These are phyloP conservation scores for Heliconius aoede DNA, from an alignment of 2,888 invertebrate species.

Conservation along the genomic window DNA sequence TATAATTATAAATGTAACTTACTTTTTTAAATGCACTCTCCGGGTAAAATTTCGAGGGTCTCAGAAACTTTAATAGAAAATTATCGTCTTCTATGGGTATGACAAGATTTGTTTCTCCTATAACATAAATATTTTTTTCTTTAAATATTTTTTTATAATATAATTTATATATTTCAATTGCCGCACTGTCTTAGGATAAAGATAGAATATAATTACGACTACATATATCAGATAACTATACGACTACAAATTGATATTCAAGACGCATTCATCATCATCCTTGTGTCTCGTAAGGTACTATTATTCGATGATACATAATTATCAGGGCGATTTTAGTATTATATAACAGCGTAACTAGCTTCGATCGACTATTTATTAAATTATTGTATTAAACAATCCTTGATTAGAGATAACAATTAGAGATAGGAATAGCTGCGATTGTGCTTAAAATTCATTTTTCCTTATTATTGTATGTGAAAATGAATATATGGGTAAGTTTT, in stretches of 20 bases:
- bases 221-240: neutral
- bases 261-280: neutral
- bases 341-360: neutral
- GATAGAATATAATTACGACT: neutral
- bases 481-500: too few relatives aligned
- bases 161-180: neutral
- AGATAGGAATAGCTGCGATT: too few relatives aligned
- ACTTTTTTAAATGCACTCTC: slow-evolving; percentile 91
- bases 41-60: slow-evolving; percentile 94
- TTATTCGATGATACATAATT: neutral
- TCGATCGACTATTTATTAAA: too few relatives aligned
- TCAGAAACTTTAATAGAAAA: slow-evolving; percentile 89
- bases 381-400: too few relatives aligned
- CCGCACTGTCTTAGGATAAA: neutral
- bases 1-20: slow-evolving; percentile 48
- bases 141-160: neutral
- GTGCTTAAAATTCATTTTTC: too few relatives aligned
- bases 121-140: neutral
- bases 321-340: neutral
- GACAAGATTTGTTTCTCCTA: slow-evolving; percentile 85
- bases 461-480: too few relatives aligned
- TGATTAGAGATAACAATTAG: too few relatives aligned
- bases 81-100: slow-evolving; percentile 88
- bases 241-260: slow-evolving; percentile 1
- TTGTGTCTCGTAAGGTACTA: neutral